A percentile compares a stretch with the other conserved stretches of the same genome.
Evolutionary conservation across 2,113 vertebrate genomes (phyloP).

Genomic region (Ivindomyrus marchei): DNA sequence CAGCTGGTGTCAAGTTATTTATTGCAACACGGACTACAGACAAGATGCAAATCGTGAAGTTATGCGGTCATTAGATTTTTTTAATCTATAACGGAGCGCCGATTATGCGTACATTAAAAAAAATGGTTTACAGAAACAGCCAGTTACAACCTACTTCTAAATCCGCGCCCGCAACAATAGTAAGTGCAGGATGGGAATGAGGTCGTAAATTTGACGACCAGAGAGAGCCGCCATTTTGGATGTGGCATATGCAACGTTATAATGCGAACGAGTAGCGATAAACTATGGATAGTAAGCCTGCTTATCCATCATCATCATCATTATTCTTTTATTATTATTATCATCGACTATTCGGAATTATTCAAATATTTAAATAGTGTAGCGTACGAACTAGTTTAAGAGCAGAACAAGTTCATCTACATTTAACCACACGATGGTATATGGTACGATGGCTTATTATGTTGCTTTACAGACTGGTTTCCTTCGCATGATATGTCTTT

Average conservation of each 20-base stretch:
- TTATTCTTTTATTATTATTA: constrained; percentile 13
- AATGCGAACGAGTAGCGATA: constrained; percentile 31
- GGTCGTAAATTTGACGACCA: neutral
- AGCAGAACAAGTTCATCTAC: neutral
- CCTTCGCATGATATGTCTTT: neutral
- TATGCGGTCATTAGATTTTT: neutral
- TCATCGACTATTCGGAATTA: neutral
- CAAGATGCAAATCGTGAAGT: neutral
- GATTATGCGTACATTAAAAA: neutral
- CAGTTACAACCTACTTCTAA: neutral
- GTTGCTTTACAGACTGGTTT: neutral
- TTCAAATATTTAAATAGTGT: neutral
- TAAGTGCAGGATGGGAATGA: neutral
- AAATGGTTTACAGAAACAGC: neutral
- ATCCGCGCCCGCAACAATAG: neutral
- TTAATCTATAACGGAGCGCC: neutral
- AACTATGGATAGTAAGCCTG: neutral
- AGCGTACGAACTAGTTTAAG: neutral
- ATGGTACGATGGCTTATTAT: neutral
- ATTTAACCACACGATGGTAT: neutral
- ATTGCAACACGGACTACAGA: neutral
- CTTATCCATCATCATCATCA: neutral
- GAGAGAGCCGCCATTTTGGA: neutral
- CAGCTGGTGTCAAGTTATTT: neutral
- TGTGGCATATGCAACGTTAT: constrained; percentile 11